Percentiles rank a stretch among this genome's conserved stretches.
These are phyloP conservation scores for Pagrus major DNA, from an alignment of 2,113 vertebrate genomes.

Conservation along the genomic window DNA sequence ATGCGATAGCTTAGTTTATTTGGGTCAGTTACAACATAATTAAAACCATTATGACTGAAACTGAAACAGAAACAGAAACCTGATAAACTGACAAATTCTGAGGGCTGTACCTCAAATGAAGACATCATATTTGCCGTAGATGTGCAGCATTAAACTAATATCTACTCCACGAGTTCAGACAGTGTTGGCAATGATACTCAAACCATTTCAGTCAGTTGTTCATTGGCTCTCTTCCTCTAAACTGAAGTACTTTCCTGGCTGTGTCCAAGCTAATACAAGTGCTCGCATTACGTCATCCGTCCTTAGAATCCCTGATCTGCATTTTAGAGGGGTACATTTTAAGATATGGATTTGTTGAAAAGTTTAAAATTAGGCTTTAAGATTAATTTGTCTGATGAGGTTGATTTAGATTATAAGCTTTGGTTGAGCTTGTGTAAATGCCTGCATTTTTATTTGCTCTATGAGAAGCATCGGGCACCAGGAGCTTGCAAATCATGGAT, in stretches of 20 bases:
- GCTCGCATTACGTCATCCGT: background rate
- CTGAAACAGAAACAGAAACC: background rate
- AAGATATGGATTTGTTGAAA: background rate
- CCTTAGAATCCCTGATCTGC: background rate
- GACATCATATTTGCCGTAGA: background rate
- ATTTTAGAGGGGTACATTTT: background rate
- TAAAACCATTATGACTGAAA: background rate
- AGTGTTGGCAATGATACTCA: constrained; percentile 5
- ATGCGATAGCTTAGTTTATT: background rate
- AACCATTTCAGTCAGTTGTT: constrained; percentile 30
- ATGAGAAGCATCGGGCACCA: background rate
- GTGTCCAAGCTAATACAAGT: constrained; percentile 20
- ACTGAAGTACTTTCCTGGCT: constrained; percentile 21
- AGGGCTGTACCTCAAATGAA: background rate
- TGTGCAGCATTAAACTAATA: background rate
- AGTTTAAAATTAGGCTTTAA: background rate
- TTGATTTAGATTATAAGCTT: background rate
- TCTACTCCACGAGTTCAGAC: background rate
- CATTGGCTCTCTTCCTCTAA: constrained; percentile 21
- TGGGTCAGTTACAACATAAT: background rate
- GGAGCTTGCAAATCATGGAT: background rate
- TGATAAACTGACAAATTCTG: background rate
- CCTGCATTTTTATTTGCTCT: background rate
- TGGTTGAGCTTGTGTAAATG: background rate
- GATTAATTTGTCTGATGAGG: background rate